Evolutionary conservation across 2,797 vertebrate genomes (phyloP).

Genomic region (Scyliorhinus canicula): DNA sequence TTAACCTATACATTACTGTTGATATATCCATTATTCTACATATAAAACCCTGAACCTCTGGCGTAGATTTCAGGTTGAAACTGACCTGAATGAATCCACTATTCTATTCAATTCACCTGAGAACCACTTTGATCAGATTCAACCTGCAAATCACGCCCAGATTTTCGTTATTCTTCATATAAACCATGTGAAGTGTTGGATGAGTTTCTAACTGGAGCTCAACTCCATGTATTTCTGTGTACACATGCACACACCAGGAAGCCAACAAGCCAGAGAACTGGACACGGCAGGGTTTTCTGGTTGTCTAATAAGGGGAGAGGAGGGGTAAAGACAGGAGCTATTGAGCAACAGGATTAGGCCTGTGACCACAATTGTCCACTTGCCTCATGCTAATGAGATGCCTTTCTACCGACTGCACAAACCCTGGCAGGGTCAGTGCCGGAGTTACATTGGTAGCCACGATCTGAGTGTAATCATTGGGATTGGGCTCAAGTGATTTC

Average conservation of each 20-base stretch:
- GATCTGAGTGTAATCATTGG: background rate
- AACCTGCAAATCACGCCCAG: background rate
- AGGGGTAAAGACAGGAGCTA: background rate
- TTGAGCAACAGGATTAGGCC: background rate
- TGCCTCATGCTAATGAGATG: background rate
- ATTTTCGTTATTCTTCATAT: background rate
- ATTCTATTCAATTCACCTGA: background rate
- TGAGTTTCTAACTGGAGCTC: background rate
- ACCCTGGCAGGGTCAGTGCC: background rate
- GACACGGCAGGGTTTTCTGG: background rate
- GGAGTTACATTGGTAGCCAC: background rate
- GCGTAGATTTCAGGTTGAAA: background rate
- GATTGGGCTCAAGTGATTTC: background rate
- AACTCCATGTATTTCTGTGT: background rate
- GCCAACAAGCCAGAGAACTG: background rate
- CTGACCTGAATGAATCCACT: background rate
- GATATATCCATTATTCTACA: background rate
- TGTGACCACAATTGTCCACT: background rate
- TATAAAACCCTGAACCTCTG: background rate
- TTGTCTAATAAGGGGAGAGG: background rate
- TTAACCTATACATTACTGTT: background rate
- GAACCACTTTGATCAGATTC: background rate
- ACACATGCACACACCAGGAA: background rate
- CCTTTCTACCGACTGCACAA: background rate
- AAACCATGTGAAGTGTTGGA: background rate